phyloP scores from a whole-genome alignment of 1,140 invertebrate species.

The Chironomus tepperi region DNA sequence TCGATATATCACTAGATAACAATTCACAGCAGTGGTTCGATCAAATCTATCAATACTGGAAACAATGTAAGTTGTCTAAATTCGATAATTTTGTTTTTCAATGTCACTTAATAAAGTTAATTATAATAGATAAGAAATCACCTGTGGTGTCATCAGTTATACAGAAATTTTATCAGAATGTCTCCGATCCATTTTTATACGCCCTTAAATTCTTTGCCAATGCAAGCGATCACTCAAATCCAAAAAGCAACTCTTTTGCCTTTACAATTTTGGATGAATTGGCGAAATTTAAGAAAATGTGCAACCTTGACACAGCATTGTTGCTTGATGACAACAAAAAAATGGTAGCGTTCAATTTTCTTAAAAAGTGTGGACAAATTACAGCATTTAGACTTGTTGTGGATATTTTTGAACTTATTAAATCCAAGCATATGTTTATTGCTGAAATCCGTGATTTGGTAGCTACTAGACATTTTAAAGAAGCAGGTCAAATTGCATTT shows the following conservation, averaged over 20 bases:
- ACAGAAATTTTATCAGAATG: constrained; percentile 41
- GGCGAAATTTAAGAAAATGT: constrained; percentile 37
- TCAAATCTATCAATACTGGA: constrained; percentile 2
- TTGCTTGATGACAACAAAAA: constrained; percentile 46
- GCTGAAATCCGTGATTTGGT: constrained; percentile 46
- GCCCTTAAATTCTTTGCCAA: constrained; percentile 48
- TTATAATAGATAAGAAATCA: constrained; percentile 45
- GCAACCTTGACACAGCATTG: constrained; percentile 35
- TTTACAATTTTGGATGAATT: constrained; percentile 51
- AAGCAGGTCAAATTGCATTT: constrained; percentile 48
- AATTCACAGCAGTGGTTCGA: constrained; percentile 3
- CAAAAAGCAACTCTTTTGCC: constrained; percentile 48
- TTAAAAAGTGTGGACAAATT: constrained; percentile 46
- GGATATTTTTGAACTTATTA: constrained; percentile 44
- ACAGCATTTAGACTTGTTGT: constrained; percentile 46
- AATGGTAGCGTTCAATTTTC: constrained; percentile 49
- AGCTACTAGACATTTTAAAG: constrained; percentile 48
- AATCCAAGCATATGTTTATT: constrained; percentile 45
- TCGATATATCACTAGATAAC: neutral
- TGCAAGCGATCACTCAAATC: constrained; percentile 45
- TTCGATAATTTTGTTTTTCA: neutral
- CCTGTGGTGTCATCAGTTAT: constrained; percentile 43
- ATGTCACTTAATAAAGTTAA: constrained; percentile 28
- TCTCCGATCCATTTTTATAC: constrained; percentile 47
- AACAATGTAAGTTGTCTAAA: neutral